Percentiles rank a stretch among this genome's conserved stretches.
phyloP scores from a whole-genome alignment of 2,797 vertebrate species.

The Mormyrus hasselquistii region DNA sequence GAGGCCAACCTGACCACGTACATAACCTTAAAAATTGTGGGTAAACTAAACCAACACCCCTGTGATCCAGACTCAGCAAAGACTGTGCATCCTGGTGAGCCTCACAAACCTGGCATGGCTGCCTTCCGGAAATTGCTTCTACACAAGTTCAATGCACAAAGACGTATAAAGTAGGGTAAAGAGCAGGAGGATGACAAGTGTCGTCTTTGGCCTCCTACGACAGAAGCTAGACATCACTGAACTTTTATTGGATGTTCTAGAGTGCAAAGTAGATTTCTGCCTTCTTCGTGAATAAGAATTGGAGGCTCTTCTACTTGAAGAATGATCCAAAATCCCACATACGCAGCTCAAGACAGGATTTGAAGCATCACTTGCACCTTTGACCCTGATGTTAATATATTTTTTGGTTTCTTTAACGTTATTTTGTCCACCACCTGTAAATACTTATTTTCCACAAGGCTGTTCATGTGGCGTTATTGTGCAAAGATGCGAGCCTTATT shows the following conservation, averaged over 20 bases:
- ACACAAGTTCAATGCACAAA: neutral
- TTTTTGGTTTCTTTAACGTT: neutral
- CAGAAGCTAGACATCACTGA: neutral
- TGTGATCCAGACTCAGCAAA: neutral
- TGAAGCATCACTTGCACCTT: neutral
- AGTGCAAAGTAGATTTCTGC: neutral
- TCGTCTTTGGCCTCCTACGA: neutral
- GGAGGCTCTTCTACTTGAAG: neutral
- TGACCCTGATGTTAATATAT: neutral
- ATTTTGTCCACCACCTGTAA: neutral
- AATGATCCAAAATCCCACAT: neutral
- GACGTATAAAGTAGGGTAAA: neutral
- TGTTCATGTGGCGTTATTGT: neutral
- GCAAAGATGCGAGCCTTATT: neutral
- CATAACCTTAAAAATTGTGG: neutral
- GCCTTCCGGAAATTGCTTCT: neutral
- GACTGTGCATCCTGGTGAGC: neutral
- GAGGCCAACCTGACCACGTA: neutral
- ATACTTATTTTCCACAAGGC: neutral
- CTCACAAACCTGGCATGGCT: neutral
- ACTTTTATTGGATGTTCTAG: neutral
- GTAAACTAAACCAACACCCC: neutral
- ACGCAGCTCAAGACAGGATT: neutral
- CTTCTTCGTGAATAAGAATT: neutral
- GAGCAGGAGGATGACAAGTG: neutral